phyloP scores from a whole-genome alignment of 2,888 invertebrate genomes.

The Drosophila neotestacea region DNA sequence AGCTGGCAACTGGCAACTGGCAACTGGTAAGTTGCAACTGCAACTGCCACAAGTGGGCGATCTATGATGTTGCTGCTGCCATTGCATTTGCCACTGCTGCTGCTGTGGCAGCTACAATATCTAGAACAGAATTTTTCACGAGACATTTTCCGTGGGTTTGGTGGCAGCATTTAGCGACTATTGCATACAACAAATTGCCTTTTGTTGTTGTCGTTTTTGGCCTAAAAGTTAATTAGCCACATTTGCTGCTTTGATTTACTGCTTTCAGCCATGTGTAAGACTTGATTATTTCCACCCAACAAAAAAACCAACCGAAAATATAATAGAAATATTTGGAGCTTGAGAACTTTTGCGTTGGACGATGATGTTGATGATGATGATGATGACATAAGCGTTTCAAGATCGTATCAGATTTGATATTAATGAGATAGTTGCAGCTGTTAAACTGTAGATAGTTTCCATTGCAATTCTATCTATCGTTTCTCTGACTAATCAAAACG shows the following conservation, averaged over 20 bases:
- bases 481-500: slow-evolving; percentile 25
- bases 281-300: slow-evolving; percentile 47
- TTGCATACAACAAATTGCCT: slow-evolving; percentile 70
- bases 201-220: slow-evolving; percentile 64
- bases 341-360: slow-evolving; percentile 60
- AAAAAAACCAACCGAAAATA: slow-evolving; percentile 28
- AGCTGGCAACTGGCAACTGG: slow-evolving; percentile 26
- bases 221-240: slow-evolving; percentile 78
- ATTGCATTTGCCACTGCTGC: slow-evolving; percentile 21
- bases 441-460: slow-evolving; percentile 16
- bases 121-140: slow-evolving; percentile 78
- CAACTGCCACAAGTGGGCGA: slow-evolving; percentile 56
- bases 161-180: slow-evolving; percentile 57
- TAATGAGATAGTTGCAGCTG: slow-evolving; percentile 41
- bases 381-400: slow-evolving; percentile 57
- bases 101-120: slow-evolving; percentile 49
- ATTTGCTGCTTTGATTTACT: slow-evolving; percentile 76
- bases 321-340: slow-evolving; percentile 55
- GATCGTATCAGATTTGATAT: slow-evolving; percentile 46
- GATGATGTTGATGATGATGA: slow-evolving; percentile 3
- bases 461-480: slow-evolving; percentile 14
- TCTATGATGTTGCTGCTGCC: slow-evolving; percentile 50
- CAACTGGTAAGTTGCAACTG: slow-evolving; percentile 24
- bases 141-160: slow-evolving; percentile 75
- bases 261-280: slow-evolving; percentile 59